These are phyloP conservation scores for Steinernema scapterisci DNA, from an alignment of 2,888 invertebrate species.

Conservation along the genomic window DNA sequence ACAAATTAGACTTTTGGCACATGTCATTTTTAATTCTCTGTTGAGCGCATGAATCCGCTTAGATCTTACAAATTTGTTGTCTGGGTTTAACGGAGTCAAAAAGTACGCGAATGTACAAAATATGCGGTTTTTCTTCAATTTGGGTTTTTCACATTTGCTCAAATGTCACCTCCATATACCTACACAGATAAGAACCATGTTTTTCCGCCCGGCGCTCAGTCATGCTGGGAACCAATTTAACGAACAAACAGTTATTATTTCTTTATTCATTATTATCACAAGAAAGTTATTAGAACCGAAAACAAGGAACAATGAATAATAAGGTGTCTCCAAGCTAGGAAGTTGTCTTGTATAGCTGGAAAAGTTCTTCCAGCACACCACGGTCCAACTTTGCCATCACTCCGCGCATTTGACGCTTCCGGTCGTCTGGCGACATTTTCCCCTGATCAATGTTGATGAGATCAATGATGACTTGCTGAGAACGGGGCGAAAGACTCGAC, in stretches of 20 bases:
- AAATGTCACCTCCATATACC: not conserved
- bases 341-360: slow-evolving; percentile 21
- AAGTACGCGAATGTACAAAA: no score
- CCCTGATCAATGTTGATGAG: slow-evolving; percentile 29
- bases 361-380: slow-evolving; percentile 4
- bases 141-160: not conserved
- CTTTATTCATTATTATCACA: not conserved
- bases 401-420: slow-evolving; percentile 4
- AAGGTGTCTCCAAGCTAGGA: no score
- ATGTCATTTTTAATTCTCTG: not conserved
- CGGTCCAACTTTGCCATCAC: slow-evolving; percentile 17
- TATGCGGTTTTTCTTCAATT: not conserved
- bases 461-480: slow-evolving; percentile 27
- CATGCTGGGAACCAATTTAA: no score
- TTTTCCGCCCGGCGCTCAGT: no score
- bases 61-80: no score
- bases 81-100: no score
- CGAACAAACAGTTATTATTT: no score
- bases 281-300: not conserved
- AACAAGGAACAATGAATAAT: no score
- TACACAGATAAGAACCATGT: no score
- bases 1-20: not conserved
- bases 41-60: no score
- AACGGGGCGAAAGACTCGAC: slow-evolving; percentile 21
- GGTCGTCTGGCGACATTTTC: slow-evolving; percentile 1